A percentile compares a stretch with the other conserved stretches of the same genome.
These are phyloP conservation scores for Elaphurus davidianus DNA, from an alignment of 2,113 vertebrate genomes.

Conservation along the genomic window DNA sequence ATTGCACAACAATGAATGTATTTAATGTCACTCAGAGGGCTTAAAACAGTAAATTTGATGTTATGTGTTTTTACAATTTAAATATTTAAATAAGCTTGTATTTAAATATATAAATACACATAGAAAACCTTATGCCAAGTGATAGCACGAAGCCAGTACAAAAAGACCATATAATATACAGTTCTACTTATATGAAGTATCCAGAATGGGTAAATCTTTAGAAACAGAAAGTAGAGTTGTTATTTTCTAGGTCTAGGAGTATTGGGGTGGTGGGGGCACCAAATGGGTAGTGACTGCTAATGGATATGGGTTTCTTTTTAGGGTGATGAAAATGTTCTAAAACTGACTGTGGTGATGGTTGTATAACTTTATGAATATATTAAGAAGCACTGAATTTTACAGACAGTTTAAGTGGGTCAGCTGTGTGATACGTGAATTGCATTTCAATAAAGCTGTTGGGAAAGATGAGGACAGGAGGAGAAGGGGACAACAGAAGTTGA, in stretches of 20 bases:
- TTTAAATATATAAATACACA: background rate
- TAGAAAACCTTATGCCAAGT: background rate
- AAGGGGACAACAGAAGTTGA: background rate
- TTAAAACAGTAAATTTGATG: background rate
- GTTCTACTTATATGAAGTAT: background rate
- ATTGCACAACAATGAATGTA: background rate
- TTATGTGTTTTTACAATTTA: background rate
- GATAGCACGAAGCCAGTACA: background rate
- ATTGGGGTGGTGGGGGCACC: too few species aligned
- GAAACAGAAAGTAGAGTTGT: background rate
- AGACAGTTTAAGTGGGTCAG: background rate
- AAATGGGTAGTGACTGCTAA: background rate
- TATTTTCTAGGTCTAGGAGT: background rate
- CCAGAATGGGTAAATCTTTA: background rate
- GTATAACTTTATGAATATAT: background rate
- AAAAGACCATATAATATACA: background rate
- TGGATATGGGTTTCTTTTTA: background rate
- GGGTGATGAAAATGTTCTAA: background rate
- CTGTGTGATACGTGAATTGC: background rate
- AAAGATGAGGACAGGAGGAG: background rate
- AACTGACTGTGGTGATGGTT: background rate
- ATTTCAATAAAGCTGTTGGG: background rate
- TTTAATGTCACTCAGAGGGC: background rate
- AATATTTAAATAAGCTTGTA: background rate
- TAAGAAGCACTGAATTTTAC: background rate